These are phyloP conservation scores for Callosobruchus maculatus DNA, from an alignment of 2,888 invertebrate genomes.

Conservation along the genomic window DNA sequence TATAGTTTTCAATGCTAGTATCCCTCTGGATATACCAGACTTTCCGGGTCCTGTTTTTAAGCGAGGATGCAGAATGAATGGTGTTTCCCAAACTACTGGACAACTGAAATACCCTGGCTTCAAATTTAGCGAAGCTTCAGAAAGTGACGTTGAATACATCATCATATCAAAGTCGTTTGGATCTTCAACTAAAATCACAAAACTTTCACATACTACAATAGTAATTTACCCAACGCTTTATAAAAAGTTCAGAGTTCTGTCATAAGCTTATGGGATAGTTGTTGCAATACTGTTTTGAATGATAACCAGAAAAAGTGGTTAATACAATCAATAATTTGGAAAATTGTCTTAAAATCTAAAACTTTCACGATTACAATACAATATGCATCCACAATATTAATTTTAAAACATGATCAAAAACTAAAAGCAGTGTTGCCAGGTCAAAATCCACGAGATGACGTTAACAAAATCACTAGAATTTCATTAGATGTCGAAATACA, in stretches of 20 bases:
- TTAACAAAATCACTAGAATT: no score
- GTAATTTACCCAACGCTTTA: not conserved
- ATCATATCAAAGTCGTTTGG: conserved; percentile 26
- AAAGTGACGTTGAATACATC: conserved; percentile 38
- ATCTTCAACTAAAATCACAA: not conserved
- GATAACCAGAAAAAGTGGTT: no score
- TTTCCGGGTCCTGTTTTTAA: conserved; percentile 62
- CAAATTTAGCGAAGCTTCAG: conserved; percentile 51
- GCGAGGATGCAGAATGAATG: conserved; percentile 67
- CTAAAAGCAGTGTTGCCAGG: no score
- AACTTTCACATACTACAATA: not conserved
- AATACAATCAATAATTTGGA: no score
- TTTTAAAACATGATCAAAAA: no score
- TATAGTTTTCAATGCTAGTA: conserved; percentile 61
- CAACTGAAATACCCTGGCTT: conserved; percentile 70
- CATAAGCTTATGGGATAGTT: no score
- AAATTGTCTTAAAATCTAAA: no score
- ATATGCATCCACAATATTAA: no score
- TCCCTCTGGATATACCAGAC: conserved; percentile 59
- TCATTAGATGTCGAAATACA: no score
- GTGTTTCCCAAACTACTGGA: conserved; percentile 67
- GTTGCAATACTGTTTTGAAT: no score
- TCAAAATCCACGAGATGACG: no score
- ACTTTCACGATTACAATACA: no score
- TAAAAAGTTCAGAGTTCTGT: conserved; percentile 2